A percentile compares a stretch with the other conserved stretches of the same genome.
These are phyloP conservation scores for Scylla paramamosain DNA, from an alignment of 1,140 invertebrate species.

Conservation along the genomic window DNA sequence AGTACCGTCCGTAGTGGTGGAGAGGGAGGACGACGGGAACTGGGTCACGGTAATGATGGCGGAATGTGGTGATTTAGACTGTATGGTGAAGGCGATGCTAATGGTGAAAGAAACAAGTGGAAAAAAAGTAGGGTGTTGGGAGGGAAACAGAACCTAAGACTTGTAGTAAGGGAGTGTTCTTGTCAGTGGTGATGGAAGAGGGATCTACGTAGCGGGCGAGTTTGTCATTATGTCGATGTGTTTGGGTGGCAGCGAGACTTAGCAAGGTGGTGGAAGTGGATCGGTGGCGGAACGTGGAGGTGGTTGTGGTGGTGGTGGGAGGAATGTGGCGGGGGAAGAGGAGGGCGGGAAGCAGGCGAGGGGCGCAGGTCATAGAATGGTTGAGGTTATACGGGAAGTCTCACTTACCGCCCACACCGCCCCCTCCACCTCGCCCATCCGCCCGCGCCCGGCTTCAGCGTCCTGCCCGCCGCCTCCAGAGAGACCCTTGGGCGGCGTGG, in stretches of 20 bases:
- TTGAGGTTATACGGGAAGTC: constrained; percentile 68
- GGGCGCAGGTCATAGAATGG: constrained; percentile 71
- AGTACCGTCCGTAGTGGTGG: constrained; percentile 11
- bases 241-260: neutral
- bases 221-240: neutral
- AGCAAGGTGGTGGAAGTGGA: neutral
- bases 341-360: constrained; percentile 51
- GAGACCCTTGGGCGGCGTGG: neutral
- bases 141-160: neutral
- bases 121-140: neutral
- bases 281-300: neutral
- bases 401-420: constrained; percentile 64
- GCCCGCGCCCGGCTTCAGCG: constrained; percentile 29
- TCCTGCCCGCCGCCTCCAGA: constrained; percentile 26
- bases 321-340: constrained; percentile 59
- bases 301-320: constrained; percentile 16
- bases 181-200: neutral
- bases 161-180: no score
- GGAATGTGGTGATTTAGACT: neutral
- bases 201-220: neutral
- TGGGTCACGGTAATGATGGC: neutral
- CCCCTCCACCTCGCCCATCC: constrained; percentile 59
- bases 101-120: neutral
- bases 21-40: neutral
- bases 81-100: constrained; percentile 15